phyloP scores from a whole-genome alignment of 2,888 invertebrate species.

The Acanthopleura granulata region DNA sequence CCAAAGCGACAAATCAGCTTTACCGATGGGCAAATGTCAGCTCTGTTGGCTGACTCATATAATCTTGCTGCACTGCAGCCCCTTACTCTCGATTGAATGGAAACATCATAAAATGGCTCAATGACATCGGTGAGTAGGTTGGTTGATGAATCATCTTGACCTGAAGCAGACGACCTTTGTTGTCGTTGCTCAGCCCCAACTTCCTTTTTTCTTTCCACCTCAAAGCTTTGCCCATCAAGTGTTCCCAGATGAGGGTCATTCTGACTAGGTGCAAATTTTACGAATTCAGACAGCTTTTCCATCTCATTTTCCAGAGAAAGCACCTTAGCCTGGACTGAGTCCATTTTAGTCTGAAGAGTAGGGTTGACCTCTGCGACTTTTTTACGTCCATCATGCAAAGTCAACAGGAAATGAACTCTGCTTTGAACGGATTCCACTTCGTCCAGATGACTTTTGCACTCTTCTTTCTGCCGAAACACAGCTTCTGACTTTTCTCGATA shows the following conservation, averaged over 20 bases:
- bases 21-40: too few species aligned
- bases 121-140: not conserved
- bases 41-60: too few species aligned
- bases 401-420: conserved; percentile 3
- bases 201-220: too few species aligned
- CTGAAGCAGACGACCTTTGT: too few species aligned
- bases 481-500: conserved; percentile 28
- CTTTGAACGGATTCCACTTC: conserved; percentile 24
- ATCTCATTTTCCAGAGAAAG: not conserved
- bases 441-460: conserved; percentile 25
- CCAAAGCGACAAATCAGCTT: conserved; percentile 28
- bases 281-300: not conserved
- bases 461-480: conserved; percentile 28
- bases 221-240: not conserved
- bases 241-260: conserved; percentile 17
- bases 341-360: not conserved
- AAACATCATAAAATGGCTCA: not conserved
- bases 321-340: not conserved
- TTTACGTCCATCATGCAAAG: not conserved
- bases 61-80: too few species aligned
- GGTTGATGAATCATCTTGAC: too few species aligned
- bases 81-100: too few species aligned
- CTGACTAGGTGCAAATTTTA: conserved; percentile 22
- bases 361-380: not conserved
- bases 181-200: too few species aligned